These are phyloP conservation scores for Cataglyphis livida DNA, from an alignment of 2,888 invertebrate species.

Conservation along the genomic window DNA sequence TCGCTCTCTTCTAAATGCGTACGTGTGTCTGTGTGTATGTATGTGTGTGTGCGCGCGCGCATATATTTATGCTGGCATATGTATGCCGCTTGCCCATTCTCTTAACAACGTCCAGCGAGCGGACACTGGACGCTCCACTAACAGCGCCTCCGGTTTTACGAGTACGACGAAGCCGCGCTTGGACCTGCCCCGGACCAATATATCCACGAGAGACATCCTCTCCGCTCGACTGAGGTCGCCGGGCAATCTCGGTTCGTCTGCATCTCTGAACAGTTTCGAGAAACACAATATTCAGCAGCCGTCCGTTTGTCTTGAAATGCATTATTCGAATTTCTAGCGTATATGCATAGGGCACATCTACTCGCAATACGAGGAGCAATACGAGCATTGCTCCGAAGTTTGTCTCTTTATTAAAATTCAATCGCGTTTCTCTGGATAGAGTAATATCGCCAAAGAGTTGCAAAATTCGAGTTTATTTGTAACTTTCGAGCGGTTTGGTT, in stretches of 20 bases:
- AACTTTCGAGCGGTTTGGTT: not conserved
- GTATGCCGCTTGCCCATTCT: constrained; percentile 36
- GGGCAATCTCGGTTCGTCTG: constrained; percentile 5
- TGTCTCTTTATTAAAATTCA: not conserved
- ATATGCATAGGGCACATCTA: not conserved
- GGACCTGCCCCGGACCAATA: not conserved
- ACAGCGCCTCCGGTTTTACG: constrained; percentile 55
- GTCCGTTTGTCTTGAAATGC: not conserved
- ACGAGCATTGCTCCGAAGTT: not conserved
- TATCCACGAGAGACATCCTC: constrained; percentile 29
- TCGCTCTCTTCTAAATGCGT: constrained; percentile 12
- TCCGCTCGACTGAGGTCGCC: not conserved
- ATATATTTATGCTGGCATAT: constrained; percentile 10
- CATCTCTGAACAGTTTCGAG: not conserved
- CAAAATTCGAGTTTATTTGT: not conserved
- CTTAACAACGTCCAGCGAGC: constrained; percentile 45
- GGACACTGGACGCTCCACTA: constrained; percentile 34
- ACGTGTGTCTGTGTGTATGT: not conserved
- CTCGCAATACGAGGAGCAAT: not conserved
- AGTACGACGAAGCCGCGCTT: constrained; percentile 9
- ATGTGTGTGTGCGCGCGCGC: constrained; percentile 1
- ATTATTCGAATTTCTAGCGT: not conserved
- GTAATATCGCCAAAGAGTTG: not conserved
- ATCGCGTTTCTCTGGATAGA: not conserved
- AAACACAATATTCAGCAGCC: constrained; percentile 19